Evolutionary conservation across 2,888 invertebrate species (phyloP), one percentile per base, ranked within the genome.

Genomic region (Thyatira batis): DNA sequence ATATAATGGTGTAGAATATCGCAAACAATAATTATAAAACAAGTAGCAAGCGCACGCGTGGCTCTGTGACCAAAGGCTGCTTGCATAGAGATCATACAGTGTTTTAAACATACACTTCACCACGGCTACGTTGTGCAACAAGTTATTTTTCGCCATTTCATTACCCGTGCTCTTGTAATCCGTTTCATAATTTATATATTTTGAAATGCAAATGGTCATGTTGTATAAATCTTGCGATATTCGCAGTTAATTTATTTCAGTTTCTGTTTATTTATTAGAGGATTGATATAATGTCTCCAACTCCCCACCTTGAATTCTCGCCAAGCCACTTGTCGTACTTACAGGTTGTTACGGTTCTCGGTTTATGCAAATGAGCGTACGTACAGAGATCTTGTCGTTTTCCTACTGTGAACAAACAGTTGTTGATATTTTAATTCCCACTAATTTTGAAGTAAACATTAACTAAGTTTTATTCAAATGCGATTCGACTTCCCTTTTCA

Each of bases 311-410:
- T 73, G 72, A 73, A 69, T 67, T 57, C 63, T 71, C 54, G 72
- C 71, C 71, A 69, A 69, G 64, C 60, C 65, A 70, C 67, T 73
- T 68, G 68, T 64, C 58, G 63, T 60, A 60, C 58, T 69, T 58
- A 65, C 72, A 73, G 70, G 69, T 72, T 68, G 66, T 69, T 67
- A 62, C 67, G 67, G 62, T 71, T 67, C 70, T 73, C 61, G 58
- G 54, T 69, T 71, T 73, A 80, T 80, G 78, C 70, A 76, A 79
- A 81, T 76, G 57, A 67, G 53, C 55, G 17, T 59, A 10, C 10
- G 59, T 68, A 60, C 67, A 61, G 46, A 33, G 60, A 60, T 63
- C 66, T 69, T 67, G 65, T 69, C 65, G 61, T 63, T 73, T 67
- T 74, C 64, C 73, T 68, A 76, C 76, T 73, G 61, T 73, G 56